These are phyloP conservation scores for Rhynchomys soricoides DNA, from an alignment of 2,113 vertebrate genomes.

Conservation along the genomic window DNA sequence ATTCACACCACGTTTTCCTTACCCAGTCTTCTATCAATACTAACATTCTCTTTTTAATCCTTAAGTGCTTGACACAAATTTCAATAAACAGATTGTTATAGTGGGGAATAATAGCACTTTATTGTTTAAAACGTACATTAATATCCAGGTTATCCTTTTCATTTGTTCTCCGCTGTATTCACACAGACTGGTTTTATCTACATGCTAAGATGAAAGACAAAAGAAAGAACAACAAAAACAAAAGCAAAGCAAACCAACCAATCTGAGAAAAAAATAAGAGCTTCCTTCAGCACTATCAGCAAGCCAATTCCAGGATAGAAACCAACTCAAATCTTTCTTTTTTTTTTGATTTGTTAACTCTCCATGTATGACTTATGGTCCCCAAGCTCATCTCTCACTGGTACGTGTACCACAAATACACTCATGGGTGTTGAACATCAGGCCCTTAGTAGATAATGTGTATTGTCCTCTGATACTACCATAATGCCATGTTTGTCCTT, in stretches of 20 bases:
- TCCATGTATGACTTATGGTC: background rate
- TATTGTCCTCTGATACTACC: background rate
- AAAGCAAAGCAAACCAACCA: background rate
- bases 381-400: background rate
- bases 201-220: background rate
- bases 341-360: background rate
- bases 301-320: background rate
- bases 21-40: background rate
- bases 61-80: background rate
- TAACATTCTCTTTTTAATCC: background rate
- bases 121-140: background rate
- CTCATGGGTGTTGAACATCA: background rate
- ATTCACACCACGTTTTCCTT: background rate
- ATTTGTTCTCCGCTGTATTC: background rate
- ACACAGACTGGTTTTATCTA: background rate
- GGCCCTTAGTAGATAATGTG: background rate
- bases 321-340: background rate
- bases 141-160: background rate
- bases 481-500: background rate
- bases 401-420: background rate
- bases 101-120: slow-evolving; percentile 1
- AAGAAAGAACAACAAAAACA: background rate
- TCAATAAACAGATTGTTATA: background rate
- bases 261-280: background rate
- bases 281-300: background rate